These are phyloP conservation scores for Meloe dianella DNA, from an alignment of 2,888 invertebrate species.

Conservation along the genomic window DNA sequence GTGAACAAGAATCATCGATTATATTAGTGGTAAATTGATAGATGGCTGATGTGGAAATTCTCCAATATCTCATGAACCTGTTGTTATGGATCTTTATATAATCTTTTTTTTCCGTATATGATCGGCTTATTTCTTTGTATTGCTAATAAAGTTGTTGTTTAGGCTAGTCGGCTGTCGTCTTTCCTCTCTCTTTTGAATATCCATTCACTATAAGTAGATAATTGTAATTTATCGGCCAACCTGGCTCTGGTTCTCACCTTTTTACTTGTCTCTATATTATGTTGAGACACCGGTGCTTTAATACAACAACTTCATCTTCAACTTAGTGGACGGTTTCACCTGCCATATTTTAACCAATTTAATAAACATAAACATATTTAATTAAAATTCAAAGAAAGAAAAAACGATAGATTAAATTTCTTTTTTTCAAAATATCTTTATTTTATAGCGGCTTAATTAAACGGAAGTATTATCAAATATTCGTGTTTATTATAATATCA, in stretches of 20 bases:
- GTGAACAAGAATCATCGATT: not conserved
- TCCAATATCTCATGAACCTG: not conserved
- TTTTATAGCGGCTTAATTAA: not conserved
- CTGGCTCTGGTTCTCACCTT: slow-evolving; percentile 34
- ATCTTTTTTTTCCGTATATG: not conserved
- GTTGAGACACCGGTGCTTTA: slow-evolving; percentile 16
- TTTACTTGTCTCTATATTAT: slow-evolving; percentile 3
- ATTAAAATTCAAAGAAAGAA: not conserved
- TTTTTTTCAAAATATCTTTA: not conserved
- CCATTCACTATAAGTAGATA: slow-evolving; percentile 45
- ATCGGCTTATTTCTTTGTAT: slow-evolving; percentile 31
- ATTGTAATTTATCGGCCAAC: slow-evolving; percentile 49
- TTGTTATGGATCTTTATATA: not conserved
- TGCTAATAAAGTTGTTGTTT: slow-evolving; percentile 37
- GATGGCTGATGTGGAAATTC: not conserved
- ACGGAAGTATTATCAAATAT: not conserved
- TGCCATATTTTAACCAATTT: not conserved
- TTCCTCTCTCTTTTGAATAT: slow-evolving; percentile 34
- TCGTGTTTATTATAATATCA: too few species aligned
- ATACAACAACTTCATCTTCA: slow-evolving; percentile 31
- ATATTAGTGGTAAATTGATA: too few species aligned
- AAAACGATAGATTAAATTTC: not conserved
- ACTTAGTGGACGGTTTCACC: slow-evolving; percentile 18
- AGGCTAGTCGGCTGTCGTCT: slow-evolving; percentile 35
- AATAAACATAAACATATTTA: not conserved